phyloP scores from a whole-genome alignment of 1,140 invertebrate species.

The Bombyx mori region DNA sequence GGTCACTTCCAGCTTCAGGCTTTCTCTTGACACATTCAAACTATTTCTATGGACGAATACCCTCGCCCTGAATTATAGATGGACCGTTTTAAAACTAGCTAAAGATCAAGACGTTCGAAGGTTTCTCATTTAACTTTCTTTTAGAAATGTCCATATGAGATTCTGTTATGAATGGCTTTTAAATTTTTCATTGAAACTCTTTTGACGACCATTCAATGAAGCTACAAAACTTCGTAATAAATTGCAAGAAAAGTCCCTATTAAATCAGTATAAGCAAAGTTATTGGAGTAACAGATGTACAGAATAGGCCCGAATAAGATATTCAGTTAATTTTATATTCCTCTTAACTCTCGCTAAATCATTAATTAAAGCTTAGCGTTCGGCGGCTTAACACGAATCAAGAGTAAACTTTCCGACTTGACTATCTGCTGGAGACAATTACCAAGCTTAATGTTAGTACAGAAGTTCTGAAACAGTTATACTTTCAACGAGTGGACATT shows the following conservation, averaged over 20 bases:
- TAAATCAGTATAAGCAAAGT: too few species aligned
- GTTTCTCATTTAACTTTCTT: too few species aligned
- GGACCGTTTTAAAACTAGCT: constrained; percentile 1
- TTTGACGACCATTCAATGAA: too few species aligned
- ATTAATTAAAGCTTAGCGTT: constrained; percentile 3
- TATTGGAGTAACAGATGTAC: too few species aligned
- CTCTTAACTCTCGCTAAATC: not conserved
- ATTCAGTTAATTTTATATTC: constrained; percentile 1
- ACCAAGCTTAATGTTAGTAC: constrained; percentile 6
- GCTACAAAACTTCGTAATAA: too few species aligned
- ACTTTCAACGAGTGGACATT: constrained; percentile 4
- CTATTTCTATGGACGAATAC: too few species aligned
- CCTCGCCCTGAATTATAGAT: constrained; percentile 12
- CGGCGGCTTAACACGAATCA: constrained; percentile 6
- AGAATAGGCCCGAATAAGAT: not conserved
- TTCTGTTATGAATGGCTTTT: too few species aligned
- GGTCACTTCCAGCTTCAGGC: constrained; percentile 5
- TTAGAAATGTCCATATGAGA: too few species aligned
- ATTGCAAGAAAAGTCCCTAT: too few species aligned
- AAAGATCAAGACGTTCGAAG: too few species aligned
- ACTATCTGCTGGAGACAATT: constrained; percentile 15
- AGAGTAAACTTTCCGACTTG: constrained; percentile 8
- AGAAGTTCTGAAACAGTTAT: constrained; percentile 4
- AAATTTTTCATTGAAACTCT: too few species aligned
- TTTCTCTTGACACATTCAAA: constrained; percentile 12